Evolutionary conservation across 1,140 invertebrate genomes (phyloP), one percentile per base, ranked within the genome.

Genomic region (Agrilus planipennis): DNA sequence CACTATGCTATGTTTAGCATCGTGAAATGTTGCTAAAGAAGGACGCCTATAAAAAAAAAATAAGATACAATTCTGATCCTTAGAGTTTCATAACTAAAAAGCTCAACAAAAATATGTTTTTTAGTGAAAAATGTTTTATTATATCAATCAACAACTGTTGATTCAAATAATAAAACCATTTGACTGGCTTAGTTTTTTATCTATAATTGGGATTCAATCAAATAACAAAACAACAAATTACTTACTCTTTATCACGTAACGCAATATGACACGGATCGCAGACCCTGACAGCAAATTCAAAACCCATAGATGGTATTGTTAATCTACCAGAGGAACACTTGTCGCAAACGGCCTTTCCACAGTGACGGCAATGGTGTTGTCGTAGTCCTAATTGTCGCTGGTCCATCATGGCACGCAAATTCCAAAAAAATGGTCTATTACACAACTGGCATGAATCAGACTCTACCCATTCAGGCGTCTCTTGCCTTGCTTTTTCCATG

Each of bases 371-470:
- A 65, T 90, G 85, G 66, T 90, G 91, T 67, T 96, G 92, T 36
- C 92, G 70, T 51, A 80, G 65, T 50, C 90, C 92, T 27, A 97
- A 68, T 57, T 89, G 88, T 60, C 90, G 84, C 62, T 89, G 86
- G 58, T 96, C 89, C 81, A 96, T 91, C 92, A 99, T 99, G 6
- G 87, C 90, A 50, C 85, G 77, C 17, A 97, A 75, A 64, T 99
- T 99, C 94, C 95, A 99, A 62, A 98, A 98, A 63, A 97, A 98
- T 15, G 95, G 95, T 48, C 82, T 72, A 25, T 79, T 77, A 67
- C 95, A 99, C 37, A 89, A 72, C 68, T 97, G 81, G 62, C 95
- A 99, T 21, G 79, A 73, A 64, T 97, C 91, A 40, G 84, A 82
- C 57, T 97, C 91, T 42, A 79, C 73, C 95, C 95, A 99, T 40